Evolutionary conservation across 1,140 invertebrate genomes (phyloP), one percentile per base, ranked within the genome.

Genomic region (Capitella teleta): DNA sequence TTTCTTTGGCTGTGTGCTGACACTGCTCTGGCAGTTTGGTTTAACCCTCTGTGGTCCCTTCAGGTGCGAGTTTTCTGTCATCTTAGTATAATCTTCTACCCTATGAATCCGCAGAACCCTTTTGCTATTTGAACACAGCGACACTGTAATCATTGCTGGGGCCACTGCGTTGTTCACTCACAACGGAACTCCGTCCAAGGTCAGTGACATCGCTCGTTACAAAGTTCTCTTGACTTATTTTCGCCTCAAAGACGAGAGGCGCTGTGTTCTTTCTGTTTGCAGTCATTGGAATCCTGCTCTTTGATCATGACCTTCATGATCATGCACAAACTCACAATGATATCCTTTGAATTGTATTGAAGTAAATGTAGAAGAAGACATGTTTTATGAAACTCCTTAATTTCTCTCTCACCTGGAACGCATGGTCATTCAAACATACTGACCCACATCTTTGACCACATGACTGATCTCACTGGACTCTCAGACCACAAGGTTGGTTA

Each of bases 81-180:
- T 28, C 8, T 32, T 8, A n/a, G 30, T n/a, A 8, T 32, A n/a
- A 10, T 8, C 8, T 32, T 8, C 8, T 32, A n/a, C n/a, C 8
- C 8, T 32, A n/a, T 32, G 30, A 32, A 32, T 24, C 40, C 55
- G n/a, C 47, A 64, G 74, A 44, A 73, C 73, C 12, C 66, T 75
- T 19, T 56, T 77, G 2, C 56, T 77, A 24, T 77, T 70, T 62
- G 75, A 77, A 57, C 72, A 75, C 41, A 74, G 65, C 59, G 68
- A 75, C 44, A 36, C 73, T 10, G 66, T 77, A 3, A 56, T 77
- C n/a, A 58, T 76, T 30, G 64, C 71, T 25, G 72, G 69, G 30
- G 66, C 65, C n/a, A 64, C 61, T 60, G 67, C 73, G 24, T 51
- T 76, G 4, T 68, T 74, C 38, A 62, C 61, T 18, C 61, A 58